These are phyloP conservation scores for Megaptera novaeangliae DNA, from an alignment of 2,113 vertebrate species.

Conservation along the genomic window DNA sequence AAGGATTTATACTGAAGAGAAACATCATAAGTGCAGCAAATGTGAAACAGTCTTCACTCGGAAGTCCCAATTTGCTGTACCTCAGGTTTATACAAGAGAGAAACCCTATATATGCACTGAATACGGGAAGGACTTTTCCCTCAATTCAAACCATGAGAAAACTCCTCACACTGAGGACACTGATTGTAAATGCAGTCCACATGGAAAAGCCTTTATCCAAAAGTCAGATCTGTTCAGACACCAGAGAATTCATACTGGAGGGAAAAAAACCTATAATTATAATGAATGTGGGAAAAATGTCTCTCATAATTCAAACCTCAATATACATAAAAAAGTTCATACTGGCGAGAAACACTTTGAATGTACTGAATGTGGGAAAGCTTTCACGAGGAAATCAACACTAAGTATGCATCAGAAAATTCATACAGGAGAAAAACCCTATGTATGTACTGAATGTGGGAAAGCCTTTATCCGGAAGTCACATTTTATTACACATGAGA, in stretches of 20 bases:
- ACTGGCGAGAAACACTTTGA: slow-evolving; percentile 31
- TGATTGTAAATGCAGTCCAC: slow-evolving; percentile 10
- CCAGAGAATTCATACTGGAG: not conserved
- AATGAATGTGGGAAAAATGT: not conserved
- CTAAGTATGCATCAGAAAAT: slow-evolving; percentile 62
- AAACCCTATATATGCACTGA: not conserved
- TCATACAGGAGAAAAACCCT: slow-evolving; percentile 56
- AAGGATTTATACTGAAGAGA: slow-evolving; percentile 12
- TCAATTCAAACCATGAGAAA: slow-evolving; percentile 30
- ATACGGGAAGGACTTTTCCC: slow-evolving; percentile 27
- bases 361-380: slow-evolving; percentile 63
- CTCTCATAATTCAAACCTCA: not conserved
- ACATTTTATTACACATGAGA: slow-evolving; percentile 55
- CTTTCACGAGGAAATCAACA: slow-evolving; percentile 59
- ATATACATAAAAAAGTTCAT: not conserved
- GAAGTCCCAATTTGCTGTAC: not conserved
- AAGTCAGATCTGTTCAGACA: slow-evolving; percentile 19
- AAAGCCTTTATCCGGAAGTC: slow-evolving; percentile 63
- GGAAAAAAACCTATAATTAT: not conserved
- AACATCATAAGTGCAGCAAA: not conserved
- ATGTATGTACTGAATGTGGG: slow-evolving; percentile 47
- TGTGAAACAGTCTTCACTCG: not conserved
- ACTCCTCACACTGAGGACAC: slow-evolving; percentile 14
- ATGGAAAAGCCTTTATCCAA: not conserved
- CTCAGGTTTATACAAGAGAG: not conserved